Percentiles rank a stretch among this genome's conserved stretches.
phyloP scores from a whole-genome alignment of 1,140 invertebrate species.

The Drosophila sp. region DNA sequence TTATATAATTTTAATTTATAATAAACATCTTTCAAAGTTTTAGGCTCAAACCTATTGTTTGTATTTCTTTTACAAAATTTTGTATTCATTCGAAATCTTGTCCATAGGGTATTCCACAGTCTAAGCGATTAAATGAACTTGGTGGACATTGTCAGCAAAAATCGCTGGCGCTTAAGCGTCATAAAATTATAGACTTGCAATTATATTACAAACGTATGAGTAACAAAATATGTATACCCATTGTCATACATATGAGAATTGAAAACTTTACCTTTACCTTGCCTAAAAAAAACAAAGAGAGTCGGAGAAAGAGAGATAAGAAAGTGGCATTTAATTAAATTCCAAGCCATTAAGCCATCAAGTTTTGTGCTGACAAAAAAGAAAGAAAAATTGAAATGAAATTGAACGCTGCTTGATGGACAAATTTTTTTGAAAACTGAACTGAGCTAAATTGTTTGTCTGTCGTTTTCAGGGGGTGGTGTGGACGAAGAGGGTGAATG shows the following conservation, averaged over 20 bases:
- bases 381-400: constrained; percentile 30
- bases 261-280: neutral
- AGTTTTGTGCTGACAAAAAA: constrained; percentile 48
- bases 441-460: constrained; percentile 5
- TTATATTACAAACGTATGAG: neutral
- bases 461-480: constrained; percentile 19
- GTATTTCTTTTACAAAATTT: no score
- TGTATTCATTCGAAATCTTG: no score
- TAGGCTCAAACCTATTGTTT: no score
- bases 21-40: no score
- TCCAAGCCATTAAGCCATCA: constrained; percentile 69
- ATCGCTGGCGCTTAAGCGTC: neutral
- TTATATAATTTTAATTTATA: no score
- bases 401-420: constrained; percentile 38
- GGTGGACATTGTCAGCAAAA: neutral
- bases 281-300: neutral
- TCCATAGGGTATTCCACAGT: no score
- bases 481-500: constrained; percentile 25
- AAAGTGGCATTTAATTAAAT: constrained; percentile 68
- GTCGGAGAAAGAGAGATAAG: neutral
- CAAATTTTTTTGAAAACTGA: neutral
- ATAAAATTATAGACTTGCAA: neutral
- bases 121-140: no score
- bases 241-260: neutral
- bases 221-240: neutral